These are phyloP conservation scores for Cacatua alba DNA, from an alignment of 2,113 vertebrate genomes.

Conservation along the genomic window DNA sequence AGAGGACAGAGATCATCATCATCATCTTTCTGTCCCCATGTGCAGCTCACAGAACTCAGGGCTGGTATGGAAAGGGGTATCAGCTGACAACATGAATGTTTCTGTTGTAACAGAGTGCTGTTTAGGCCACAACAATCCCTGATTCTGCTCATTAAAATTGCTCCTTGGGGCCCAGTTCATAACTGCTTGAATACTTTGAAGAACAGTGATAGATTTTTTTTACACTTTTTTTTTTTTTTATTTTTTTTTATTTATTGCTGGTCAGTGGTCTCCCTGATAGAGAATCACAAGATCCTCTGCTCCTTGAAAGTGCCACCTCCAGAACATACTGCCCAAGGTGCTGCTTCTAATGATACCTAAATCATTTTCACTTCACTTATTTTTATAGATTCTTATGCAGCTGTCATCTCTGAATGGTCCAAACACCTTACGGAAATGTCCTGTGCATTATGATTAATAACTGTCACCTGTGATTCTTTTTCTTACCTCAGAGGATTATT, in stretches of 20 bases:
- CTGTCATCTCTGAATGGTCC: not conserved
- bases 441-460: not conserved
- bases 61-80: not conserved
- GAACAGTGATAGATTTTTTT: not conserved
- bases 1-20: not conserved
- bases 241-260: not conserved
- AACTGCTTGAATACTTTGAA: not conserved
- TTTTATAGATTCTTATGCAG: not conserved
- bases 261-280: not conserved
- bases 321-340: fast-evolving
- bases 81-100: not conserved
- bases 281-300: not conserved
- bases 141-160: not conserved
- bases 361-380: not conserved
- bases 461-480: not conserved
- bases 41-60: not conserved
- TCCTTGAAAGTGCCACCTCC: not conserved
- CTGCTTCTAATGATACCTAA: not conserved
- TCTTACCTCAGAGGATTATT: not conserved
- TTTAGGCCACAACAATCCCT: not conserved
- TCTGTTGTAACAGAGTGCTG: not conserved
- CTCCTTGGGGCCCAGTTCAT: not conserved
- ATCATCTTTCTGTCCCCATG: not conserved
- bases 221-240: not conserved
- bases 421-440: not conserved